These are phyloP conservation scores for Vultur gryphus DNA, from an alignment of 2,797 vertebrate species.

Conservation along the genomic window DNA sequence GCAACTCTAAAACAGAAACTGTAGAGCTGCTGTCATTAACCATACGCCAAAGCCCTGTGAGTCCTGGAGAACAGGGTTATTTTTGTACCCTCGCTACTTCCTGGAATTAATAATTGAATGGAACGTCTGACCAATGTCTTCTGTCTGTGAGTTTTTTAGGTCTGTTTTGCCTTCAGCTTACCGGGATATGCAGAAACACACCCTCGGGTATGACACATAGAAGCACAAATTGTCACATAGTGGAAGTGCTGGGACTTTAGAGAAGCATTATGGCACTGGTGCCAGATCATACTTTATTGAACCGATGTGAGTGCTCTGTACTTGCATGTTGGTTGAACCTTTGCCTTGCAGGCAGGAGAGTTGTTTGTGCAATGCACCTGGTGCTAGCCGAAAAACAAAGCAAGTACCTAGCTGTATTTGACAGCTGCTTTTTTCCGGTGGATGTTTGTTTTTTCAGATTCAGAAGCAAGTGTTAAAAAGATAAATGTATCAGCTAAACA, in stretches of 20 bases:
- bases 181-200: not conserved
- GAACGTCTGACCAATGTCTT: not conserved
- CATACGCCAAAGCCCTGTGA: not conserved
- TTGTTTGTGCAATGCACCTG: not conserved
- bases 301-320: not conserved
- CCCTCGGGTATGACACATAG: rapidly evolving
- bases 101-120: not conserved
- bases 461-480: not conserved
- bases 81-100: not conserved
- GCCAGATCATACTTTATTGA: not conserved
- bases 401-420: not conserved
- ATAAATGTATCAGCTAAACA: not conserved
- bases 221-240: not conserved
- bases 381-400: not conserved
- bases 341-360: not conserved
- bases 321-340: not conserved
- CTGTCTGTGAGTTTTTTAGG: not conserved
- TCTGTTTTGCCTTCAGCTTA: slow-evolving; percentile 5
- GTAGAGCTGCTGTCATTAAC: not conserved
- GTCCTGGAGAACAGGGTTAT: not conserved
- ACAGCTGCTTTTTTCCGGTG: not conserved
- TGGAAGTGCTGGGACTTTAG: not conserved
- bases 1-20: not conserved
- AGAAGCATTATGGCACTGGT: not conserved
- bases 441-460: not conserved